Evolutionary conservation across 2,797 vertebrate species (phyloP).

Genomic region (Falco concolor): DNA sequence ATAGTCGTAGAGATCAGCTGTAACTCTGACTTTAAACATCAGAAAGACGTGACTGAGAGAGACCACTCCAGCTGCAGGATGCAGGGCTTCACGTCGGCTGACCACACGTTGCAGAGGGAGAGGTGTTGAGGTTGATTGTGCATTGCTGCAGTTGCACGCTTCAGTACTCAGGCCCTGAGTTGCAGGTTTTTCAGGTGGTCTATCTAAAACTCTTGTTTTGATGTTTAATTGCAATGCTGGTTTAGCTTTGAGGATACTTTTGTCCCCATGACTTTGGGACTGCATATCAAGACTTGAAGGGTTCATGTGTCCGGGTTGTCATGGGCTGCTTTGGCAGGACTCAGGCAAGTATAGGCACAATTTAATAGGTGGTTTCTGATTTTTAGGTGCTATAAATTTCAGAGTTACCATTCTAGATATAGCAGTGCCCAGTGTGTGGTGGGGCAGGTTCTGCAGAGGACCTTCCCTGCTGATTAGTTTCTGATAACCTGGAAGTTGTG

Average conservation of each 20-base stretch:
- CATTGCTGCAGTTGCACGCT: not conserved
- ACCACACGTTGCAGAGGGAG: accelerated
- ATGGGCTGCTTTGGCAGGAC: not conserved
- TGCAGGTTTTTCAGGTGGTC: not conserved
- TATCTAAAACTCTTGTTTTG: not conserved
- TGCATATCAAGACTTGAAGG: not conserved
- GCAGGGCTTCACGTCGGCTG: not conserved
- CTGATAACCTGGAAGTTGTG: not conserved
- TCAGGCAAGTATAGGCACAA: not conserved
- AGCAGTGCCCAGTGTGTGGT: not conserved
- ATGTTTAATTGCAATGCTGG: not conserved
- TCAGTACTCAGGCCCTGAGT: not conserved
- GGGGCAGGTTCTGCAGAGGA: not conserved
- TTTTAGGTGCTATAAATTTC: not conserved
- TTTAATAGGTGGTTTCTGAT: not conserved
- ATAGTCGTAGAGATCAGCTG: not conserved
- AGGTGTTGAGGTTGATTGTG: not conserved
- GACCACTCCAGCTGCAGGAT: not conserved
- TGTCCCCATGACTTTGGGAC: not conserved
- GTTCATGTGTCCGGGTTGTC: not conserved
- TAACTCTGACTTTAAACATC: not conserved
- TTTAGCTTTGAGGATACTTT: not conserved
- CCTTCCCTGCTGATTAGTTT: not conserved
- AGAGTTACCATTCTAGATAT: not conserved
- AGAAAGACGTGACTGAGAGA: not conserved